Percentiles rank a stretch among this genome's conserved stretches.
Conservation (phyloP, 2,888 invertebrate species). For the Lycaena phlaeas region DNA sequence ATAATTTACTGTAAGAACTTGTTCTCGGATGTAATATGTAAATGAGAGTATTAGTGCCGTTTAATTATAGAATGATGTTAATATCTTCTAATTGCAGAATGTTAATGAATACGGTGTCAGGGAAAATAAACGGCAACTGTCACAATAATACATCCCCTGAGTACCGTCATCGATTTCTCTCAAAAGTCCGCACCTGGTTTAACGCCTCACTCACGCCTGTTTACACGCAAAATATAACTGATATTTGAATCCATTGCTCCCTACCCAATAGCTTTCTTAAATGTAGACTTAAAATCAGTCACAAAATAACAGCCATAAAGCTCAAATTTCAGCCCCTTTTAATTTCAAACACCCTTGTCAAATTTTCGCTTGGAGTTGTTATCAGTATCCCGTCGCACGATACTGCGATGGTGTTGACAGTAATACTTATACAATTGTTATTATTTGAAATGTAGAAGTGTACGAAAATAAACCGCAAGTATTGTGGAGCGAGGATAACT, state of each 20-base stretch:
- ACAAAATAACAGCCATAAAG: slow-evolving; percentile 24
- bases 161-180: slow-evolving; percentile 34
- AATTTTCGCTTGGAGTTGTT: too few relatives aligned
- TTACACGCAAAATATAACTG: slow-evolving; percentile 62
- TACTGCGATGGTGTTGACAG: slow-evolving; percentile 58
- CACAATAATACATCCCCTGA: slow-evolving; percentile 59
- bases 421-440: slow-evolving; percentile 43
- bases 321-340: slow-evolving; percentile 28
- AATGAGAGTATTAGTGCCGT: background rate
- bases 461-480: slow-evolving; percentile 65
- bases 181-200: slow-evolving; percentile 62
- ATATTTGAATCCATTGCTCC: slow-evolving; percentile 59
- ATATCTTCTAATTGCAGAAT: slow-evolving; percentile 3
- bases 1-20: background rate
- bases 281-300: slow-evolving; percentile 29
- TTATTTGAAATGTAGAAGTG: slow-evolving; percentile 54
- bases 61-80: slow-evolving; percentile 1
- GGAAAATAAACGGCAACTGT: slow-evolving; percentile 59
- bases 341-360: too few relatives aligned
- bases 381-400: slow-evolving; percentile 55
- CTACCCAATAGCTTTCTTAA: slow-evolving; percentile 34
- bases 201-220: slow-evolving; percentile 60
- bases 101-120: slow-evolving; percentile 24
- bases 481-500: slow-evolving; percentile 61
- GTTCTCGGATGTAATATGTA: background rate